Conservation (phyloP, 2,888 invertebrate species). For the Eurois occulta region DNA sequence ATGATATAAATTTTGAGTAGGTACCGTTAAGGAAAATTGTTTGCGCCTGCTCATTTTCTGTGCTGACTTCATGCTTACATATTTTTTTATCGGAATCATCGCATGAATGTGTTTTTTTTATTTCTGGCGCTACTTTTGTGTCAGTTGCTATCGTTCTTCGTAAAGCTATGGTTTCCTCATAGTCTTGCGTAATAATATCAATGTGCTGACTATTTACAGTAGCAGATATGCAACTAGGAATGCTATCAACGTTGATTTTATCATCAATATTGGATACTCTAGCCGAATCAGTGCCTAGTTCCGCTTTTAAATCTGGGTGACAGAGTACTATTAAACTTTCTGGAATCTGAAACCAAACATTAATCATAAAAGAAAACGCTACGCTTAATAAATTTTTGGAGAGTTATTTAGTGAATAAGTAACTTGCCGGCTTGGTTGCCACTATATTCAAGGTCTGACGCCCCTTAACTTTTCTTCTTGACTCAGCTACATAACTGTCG, state of each 20-base stretch:
- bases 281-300: conserved; percentile 36
- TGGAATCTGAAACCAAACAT: conserved; percentile 78
- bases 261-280: conserved; percentile 3
- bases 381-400: not conserved
- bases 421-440: conserved; percentile 78
- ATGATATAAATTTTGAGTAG: conserved; percentile 59
- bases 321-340: conserved; percentile 78
- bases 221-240: conserved; percentile 67
- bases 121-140: conserved; percentile 64
- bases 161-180: conserved; percentile 78
- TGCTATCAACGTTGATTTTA: conserved; percentile 16
- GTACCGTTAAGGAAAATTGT: conserved; percentile 84
- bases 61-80: conserved; percentile 67
- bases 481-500: conserved; percentile 59
- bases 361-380: not conserved
- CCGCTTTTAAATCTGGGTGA: conserved; percentile 69
- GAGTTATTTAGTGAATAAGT: not conserved
- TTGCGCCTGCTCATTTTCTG: conserved; percentile 75
- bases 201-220: conserved; percentile 78
- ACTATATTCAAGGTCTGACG: conserved; percentile 63
- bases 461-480: conserved; percentile 64
- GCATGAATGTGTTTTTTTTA: conserved; percentile 65
- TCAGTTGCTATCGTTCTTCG: conserved; percentile 80
- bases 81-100: conserved; percentile 73
- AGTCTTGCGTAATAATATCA: conserved; percentile 78